phyloP scores from a whole-genome alignment of 2,797 vertebrate species.

The Poecilia picta region DNA sequence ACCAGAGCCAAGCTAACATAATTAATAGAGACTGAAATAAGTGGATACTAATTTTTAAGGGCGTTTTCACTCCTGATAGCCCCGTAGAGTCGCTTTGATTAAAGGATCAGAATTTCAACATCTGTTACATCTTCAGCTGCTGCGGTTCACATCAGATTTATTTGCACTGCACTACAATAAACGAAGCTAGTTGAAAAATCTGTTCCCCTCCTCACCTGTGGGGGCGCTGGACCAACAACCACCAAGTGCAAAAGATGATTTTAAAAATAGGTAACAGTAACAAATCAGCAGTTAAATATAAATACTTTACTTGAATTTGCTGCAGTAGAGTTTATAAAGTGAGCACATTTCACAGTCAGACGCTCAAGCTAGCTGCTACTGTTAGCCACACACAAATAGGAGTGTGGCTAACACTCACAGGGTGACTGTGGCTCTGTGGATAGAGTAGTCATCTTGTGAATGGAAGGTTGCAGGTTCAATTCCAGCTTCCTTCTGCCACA shows the following conservation, averaged over 20 bases:
- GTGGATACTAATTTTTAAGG: background rate
- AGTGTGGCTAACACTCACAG: too few relatives aligned
- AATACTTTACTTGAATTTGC: background rate
- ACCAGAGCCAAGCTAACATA: background rate
- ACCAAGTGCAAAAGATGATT: background rate
- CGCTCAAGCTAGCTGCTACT: background rate
- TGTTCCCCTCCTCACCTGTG: background rate
- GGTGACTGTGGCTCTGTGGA: too few relatives aligned
- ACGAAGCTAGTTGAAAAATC: background rate
- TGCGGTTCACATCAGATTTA: background rate
- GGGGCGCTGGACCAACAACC: background rate
- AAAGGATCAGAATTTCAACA: background rate
- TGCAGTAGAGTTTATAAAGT: background rate
- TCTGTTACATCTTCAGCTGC: background rate
- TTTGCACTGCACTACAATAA: background rate
- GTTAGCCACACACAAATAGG: background rate
- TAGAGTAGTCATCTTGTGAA: too few relatives aligned
- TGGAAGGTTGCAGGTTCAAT: too few relatives aligned
- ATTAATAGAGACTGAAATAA: background rate
- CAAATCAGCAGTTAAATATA: background rate
- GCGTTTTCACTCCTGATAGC: background rate
- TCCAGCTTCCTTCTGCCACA: too few relatives aligned
- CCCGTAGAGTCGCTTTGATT: background rate
- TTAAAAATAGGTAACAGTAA: background rate
- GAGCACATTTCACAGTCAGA: background rate